Conservation (phyloP, 2,888 invertebrate genomes). For the Tipula confusa region DNA sequence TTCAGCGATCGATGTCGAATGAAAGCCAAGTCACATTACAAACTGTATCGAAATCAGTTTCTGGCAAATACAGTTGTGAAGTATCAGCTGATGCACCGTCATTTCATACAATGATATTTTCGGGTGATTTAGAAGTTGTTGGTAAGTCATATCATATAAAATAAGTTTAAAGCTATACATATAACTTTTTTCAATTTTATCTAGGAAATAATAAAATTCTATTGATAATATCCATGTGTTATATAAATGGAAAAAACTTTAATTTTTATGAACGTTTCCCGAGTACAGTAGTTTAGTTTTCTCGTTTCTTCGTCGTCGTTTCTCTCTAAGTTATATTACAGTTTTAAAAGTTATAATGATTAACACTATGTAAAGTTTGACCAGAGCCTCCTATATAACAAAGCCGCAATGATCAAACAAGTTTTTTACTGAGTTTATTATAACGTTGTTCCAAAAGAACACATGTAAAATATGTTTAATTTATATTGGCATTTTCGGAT, state of each 20-base stretch:
- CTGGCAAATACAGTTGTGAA: conserved; percentile 50
- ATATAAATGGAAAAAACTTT: background rate
- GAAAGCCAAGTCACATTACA: conserved; percentile 49
- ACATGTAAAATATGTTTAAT: too few relatives aligned
- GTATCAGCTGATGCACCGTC: conserved; percentile 51
- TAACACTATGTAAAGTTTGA: background rate
- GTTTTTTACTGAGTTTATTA: too few relatives aligned
- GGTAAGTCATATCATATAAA: conserved; percentile 44
- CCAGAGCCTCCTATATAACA: too few relatives aligned
- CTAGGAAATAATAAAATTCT: background rate
- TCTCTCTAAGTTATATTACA: background rate
- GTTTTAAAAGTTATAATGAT: background rate
- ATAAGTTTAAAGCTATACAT: background rate
- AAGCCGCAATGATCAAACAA: too few relatives aligned
- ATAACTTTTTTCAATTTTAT: background rate
- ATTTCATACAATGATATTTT: conserved; percentile 49
- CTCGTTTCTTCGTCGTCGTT: background rate
- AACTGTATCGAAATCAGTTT: conserved; percentile 44
- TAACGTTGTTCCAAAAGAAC: too few relatives aligned
- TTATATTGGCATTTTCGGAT: too few relatives aligned
- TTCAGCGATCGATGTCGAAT: conserved; percentile 43
- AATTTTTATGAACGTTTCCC: background rate
- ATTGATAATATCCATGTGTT: background rate
- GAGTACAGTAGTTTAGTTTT: background rate
- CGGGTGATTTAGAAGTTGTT: conserved; percentile 49